Evolutionary conservation across 1,140 invertebrate species (phyloP).

Genomic region (Nasonia giraulti): DNA sequence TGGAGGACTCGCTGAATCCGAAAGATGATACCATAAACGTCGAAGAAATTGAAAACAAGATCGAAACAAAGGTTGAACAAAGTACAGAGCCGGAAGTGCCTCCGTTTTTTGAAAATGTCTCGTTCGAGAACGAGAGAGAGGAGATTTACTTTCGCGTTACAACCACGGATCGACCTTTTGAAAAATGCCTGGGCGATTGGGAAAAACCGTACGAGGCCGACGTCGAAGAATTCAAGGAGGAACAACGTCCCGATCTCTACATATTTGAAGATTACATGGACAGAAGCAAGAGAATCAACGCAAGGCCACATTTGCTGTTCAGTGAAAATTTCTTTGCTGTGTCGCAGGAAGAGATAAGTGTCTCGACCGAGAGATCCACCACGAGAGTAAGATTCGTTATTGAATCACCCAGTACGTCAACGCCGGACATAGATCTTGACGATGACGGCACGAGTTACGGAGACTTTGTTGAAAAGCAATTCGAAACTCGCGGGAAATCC

Average conservation of each 20-base stretch:
- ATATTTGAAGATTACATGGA: slow-evolving; percentile 67
- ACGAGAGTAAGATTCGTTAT: slow-evolving; percentile 67
- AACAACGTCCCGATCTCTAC: slow-evolving; percentile 49
- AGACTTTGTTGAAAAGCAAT: slow-evolving; percentile 27
- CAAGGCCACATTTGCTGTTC: slow-evolving; percentile 47
- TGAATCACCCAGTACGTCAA: slow-evolving; percentile 57
- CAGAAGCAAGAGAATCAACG: slow-evolving; percentile 43
- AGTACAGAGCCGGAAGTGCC: neutral
- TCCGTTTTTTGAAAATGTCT: slow-evolving; percentile 45
- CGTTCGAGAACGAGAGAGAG: slow-evolving; percentile 54
- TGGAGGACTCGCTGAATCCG: slow-evolving; percentile 47
- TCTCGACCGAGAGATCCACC: slow-evolving; percentile 42
- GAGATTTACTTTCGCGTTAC: slow-evolving; percentile 66
- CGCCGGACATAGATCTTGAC: slow-evolving; percentile 41
- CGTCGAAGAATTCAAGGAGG: slow-evolving; percentile 16
- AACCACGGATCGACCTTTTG: slow-evolving; percentile 68
- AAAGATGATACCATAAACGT: slow-evolving; percentile 30
- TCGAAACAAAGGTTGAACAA: neutral
- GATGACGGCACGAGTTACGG: neutral
- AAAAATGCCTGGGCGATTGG: slow-evolving; percentile 63
- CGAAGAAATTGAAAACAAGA: neutral
- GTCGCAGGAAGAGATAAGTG: slow-evolving; percentile 9
- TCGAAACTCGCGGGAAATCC: slow-evolving; percentile 33
- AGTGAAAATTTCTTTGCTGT: slow-evolving; percentile 40
- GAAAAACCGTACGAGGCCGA: slow-evolving; percentile 49